These are phyloP conservation scores for honey bee (Apis mellifera) DNA, from an alignment of 1,140 invertebrate genomes.

Conservation along the genomic window DNA sequence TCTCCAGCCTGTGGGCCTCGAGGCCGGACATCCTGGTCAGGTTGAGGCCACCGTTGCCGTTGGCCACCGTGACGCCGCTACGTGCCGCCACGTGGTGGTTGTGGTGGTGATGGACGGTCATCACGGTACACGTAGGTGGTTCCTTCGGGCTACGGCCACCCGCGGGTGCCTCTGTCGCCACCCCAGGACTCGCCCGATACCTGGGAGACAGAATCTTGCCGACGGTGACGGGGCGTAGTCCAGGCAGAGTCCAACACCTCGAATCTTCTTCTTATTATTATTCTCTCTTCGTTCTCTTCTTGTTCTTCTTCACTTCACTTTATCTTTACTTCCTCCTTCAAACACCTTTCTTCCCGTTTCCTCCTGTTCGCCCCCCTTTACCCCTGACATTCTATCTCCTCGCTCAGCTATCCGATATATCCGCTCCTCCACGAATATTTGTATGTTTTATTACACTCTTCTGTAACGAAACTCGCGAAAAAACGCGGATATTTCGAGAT, in stretches of 20 bases:
- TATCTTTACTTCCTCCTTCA: too few relatives aligned
- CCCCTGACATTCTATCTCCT: too few relatives aligned
- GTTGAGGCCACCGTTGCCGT: slow-evolving; percentile 75
- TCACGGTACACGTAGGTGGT: slow-evolving; percentile 72
- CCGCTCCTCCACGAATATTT: too few relatives aligned
- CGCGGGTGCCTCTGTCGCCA: slow-evolving; percentile 75
- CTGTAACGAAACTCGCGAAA: too few relatives aligned
- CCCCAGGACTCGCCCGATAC: slow-evolving; percentile 76
- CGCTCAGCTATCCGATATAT: too few relatives aligned
- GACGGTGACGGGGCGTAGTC: slow-evolving; percentile 57
- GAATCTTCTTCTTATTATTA: neutral
- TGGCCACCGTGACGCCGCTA: slow-evolving; percentile 76
- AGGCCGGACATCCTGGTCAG: slow-evolving; percentile 76
- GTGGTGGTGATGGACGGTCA: slow-evolving; percentile 81
- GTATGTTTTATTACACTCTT: too few relatives aligned
- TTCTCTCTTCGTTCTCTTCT: too few relatives aligned
- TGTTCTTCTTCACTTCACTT: too few relatives aligned
- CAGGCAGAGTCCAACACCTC: neutral
- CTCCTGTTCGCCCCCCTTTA: too few relatives aligned
- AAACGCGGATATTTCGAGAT: too few relatives aligned
- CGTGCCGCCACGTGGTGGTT: slow-evolving; percentile 79
- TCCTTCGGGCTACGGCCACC: slow-evolving; percentile 74
- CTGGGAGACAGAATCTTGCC: slow-evolving; percentile 80
- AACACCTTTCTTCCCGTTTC: too few relatives aligned
- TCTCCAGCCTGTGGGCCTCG: slow-evolving; percentile 74